phyloP scores from a whole-genome alignment of 2,888 invertebrate species.

The Machimus atricapillus region DNA sequence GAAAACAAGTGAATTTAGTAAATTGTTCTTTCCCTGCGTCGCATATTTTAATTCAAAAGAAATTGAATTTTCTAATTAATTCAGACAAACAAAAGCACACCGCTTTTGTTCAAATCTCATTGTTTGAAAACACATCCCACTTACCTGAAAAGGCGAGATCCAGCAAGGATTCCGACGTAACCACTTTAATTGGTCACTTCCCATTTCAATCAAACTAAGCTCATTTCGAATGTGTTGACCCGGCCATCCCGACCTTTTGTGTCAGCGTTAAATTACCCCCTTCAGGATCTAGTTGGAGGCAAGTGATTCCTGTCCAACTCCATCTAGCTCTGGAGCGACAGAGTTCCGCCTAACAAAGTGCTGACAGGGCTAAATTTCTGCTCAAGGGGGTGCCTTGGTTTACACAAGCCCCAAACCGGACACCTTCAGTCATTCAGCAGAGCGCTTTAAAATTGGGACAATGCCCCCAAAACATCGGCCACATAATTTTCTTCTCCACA shows the following conservation, averaged over 20 bases:
- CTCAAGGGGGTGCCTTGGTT: not conserved
- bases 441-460: not conserved
- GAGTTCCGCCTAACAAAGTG: not conserved
- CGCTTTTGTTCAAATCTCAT: not conserved
- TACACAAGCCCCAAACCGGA: not conserved
- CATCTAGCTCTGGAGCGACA: not conserved
- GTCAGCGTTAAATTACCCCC: not conserved
- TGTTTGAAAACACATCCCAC: not conserved
- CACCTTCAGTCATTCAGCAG: not conserved
- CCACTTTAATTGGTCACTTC: not conserved
- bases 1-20: not conserved
- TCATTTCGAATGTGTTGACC: slow-evolving; percentile 10
- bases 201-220: slow-evolving; percentile 4
- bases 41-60: not conserved
- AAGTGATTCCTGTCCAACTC: not conserved
- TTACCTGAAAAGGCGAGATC: not conserved
- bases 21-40: not conserved
- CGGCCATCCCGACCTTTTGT: not conserved
- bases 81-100: not conserved
- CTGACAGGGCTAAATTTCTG: not conserved
- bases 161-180: not conserved
- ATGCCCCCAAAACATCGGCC: not conserved
- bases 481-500: not conserved
- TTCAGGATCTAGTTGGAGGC: not conserved
- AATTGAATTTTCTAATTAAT: not conserved